Base-by-base conservation (phyloP, 2,888 invertebrate species). In the Athalia cordata region DNA sequence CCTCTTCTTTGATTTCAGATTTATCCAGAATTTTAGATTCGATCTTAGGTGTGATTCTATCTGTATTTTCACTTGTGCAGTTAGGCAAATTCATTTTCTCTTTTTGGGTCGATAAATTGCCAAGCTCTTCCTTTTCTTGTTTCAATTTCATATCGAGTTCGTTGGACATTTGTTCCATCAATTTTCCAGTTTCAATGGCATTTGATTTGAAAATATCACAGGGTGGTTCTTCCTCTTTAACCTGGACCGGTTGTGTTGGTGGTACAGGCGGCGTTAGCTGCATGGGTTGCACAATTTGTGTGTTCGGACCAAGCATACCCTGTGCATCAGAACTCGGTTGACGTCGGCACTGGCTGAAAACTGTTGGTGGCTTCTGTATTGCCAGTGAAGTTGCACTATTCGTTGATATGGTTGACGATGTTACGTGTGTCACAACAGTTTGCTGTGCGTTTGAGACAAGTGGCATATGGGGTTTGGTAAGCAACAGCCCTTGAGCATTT, bases 371-470 rank as follows among this genome's bases (percentile, higher is more conserved):
- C 70, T 81, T 82, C 0, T 78, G 80, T 13, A 65, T 29, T 68
- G 50, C 75, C 57, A 66, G 81, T 62, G 77, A 80, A 67, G 77
- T 65, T 49, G 57, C 59, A 45, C 72, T 81, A 13, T 79, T 77
- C 45, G 83, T 78, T 29, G 81, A 79, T 45, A 82, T 79, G 4
- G 82, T 81, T 0, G 89, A 77, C 0, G 87, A 81, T 5, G 82
- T 79, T 0, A 86, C 82, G 13, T 85, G 84, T 3, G 84, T 81
- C 5, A 85, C 86, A 45, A 85, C 86, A 3, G 85, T 84, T 77
- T 83, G 88, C 2, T 85, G 79, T 4, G 85, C 83, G 0, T 87
- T 85, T 3, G 89, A 84, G 0, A 86, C 85, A 1, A 87, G 79
- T 7, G 88, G 85, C 11, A 83, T 76, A 45, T 83, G 81, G 47